Percentiles rank a stretch among this genome's conserved stretches.
Evolutionary conservation across 1,140 invertebrate species (phyloP).

Genomic region (Condylostylus longicornis): DNA sequence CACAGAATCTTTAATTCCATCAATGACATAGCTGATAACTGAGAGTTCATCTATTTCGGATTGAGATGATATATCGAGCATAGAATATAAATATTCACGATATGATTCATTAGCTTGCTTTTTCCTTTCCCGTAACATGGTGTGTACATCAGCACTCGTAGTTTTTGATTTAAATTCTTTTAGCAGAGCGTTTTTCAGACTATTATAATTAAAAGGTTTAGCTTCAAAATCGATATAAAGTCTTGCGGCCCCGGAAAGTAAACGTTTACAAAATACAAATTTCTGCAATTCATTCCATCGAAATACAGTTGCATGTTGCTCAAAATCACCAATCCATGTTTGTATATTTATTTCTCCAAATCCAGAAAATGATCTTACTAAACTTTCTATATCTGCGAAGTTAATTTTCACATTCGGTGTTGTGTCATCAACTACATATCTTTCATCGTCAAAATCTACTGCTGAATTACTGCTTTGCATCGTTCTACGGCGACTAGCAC

Average conservation of each 20-base stretch:
- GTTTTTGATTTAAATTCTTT: slow-evolving; percentile 1
- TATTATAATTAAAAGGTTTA: background rate
- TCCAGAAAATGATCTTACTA: too few species aligned
- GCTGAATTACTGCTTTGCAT: too few species aligned
- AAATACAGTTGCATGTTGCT: slow-evolving; percentile 13
- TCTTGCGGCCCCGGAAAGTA: slow-evolving; percentile 12
- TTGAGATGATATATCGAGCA: too few species aligned
- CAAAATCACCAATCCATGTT: slow-evolving; percentile 16
- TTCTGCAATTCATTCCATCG: slow-evolving; percentile 19
- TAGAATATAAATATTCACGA: background rate
- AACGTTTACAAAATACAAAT: slow-evolving; percentile 15
- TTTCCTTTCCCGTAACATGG: background rate
- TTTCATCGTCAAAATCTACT: too few species aligned
- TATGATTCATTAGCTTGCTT: background rate
- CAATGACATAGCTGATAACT: too few species aligned
- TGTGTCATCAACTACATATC: too few species aligned
- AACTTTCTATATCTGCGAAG: too few species aligned
- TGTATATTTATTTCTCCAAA: slow-evolving; percentile 7
- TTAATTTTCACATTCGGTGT: too few species aligned
- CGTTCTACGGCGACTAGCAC: too few species aligned
- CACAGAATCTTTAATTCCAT: too few species aligned
- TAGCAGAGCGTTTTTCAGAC: background rate
- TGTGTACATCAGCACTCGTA: background rate
- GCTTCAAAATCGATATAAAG: slow-evolving; percentile 10
- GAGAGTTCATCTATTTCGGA: too few species aligned